Evolutionary conservation across 2,888 invertebrate genomes (phyloP).

Genomic region (Anodontia alba): DNA sequence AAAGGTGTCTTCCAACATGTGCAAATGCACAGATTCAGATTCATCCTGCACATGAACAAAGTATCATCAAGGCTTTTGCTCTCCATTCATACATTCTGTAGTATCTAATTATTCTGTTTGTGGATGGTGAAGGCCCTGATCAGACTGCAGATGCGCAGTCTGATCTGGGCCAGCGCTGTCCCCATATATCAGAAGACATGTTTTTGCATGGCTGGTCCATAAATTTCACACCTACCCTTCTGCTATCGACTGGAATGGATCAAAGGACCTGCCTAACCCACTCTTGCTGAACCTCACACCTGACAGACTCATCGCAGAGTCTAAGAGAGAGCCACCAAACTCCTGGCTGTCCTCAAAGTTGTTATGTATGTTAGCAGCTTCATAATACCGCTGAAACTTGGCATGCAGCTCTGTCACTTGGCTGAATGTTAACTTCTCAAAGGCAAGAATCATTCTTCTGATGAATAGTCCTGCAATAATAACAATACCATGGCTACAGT

Average conservation of each 20-base stretch:
- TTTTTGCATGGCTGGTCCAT: too few species aligned
- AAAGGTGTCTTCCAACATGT: too few species aligned
- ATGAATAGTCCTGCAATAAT: conserved; percentile 90
- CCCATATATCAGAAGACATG: too few species aligned
- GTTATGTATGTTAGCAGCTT: conserved; percentile 71
- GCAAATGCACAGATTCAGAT: too few species aligned
- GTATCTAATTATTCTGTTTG: too few species aligned
- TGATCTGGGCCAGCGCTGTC: too few species aligned
- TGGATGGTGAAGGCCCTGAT: too few species aligned
- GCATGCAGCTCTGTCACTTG: conserved; percentile 91
- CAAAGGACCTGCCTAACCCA: conserved; percentile 59
- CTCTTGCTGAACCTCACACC: conserved; percentile 59
- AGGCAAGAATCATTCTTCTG: conserved; percentile 91
- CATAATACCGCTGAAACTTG: conserved; percentile 90
- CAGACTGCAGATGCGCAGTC: too few species aligned
- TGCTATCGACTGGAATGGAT: conserved; percentile 55
- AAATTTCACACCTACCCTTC: conserved; percentile 43
- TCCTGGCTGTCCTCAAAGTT: conserved; percentile 67
- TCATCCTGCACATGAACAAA: too few species aligned
- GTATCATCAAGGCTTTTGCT: too few species aligned
- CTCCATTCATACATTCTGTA: too few species aligned
- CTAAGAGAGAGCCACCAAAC: conserved; percentile 69
- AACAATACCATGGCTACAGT: too few species aligned
- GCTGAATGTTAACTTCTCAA: conserved; percentile 93
- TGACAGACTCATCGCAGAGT: conserved; percentile 69